Conservation (phyloP, 1,140 invertebrate species). For the Apis cerana region DNA sequence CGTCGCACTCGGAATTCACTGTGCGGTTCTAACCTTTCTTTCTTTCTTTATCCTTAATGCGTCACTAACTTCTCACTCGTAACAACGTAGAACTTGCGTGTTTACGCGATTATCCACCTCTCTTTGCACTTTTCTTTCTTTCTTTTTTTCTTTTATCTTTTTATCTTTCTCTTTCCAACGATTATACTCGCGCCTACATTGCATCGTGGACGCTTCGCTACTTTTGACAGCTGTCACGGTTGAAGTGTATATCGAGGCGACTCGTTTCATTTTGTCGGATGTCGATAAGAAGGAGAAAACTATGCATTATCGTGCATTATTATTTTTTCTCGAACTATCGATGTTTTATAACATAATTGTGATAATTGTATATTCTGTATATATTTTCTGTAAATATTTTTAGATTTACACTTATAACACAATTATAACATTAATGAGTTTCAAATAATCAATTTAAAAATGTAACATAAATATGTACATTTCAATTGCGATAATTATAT, state of each 20-base stretch:
- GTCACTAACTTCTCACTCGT: conserved; percentile 35
- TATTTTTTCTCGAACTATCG: not conserved
- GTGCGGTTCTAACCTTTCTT: conserved; percentile 50
- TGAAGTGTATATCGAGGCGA: not conserved
- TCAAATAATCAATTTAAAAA: too few species aligned
- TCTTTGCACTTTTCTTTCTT: conserved; percentile 19
- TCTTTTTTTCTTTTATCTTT: conserved; percentile 1
- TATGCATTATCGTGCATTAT: conserved; percentile 17
- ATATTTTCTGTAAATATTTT: too few species aligned
- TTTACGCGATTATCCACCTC: conserved; percentile 44
- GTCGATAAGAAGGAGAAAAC: not conserved
- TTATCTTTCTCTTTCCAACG: conserved; percentile 38
- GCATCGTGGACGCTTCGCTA: conserved; percentile 26
- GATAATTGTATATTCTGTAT: not conserved
- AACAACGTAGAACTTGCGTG: conserved; percentile 33
- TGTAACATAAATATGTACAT: not conserved
- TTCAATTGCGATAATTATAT: too few species aligned
- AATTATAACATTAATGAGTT: not conserved
- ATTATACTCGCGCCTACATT: conserved; percentile 19
- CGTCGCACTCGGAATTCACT: conserved; percentile 69
- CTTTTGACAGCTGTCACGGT: conserved; percentile 59
- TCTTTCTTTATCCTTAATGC: conserved; percentile 39
- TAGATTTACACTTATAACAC: too few species aligned
- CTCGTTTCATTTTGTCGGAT: not conserved
- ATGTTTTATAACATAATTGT: not conserved